Conservation (phyloP, 2,113 vertebrate genomes). For the Hoplias malabaricus region DNA sequence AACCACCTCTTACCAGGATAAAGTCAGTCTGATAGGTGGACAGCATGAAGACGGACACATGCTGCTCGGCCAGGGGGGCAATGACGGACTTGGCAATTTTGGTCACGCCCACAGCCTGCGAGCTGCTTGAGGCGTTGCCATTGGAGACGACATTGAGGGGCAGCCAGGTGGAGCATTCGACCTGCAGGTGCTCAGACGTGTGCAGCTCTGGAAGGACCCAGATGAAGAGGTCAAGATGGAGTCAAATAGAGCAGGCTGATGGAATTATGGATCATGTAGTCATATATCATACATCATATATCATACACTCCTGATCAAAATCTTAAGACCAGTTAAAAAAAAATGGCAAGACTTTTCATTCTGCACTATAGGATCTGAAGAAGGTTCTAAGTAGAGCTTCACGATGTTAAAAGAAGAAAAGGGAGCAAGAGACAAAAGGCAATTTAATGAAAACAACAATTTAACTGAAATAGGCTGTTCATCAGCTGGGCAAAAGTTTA, state of each 20-base stretch:
- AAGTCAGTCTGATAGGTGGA: conserved; percentile 94
- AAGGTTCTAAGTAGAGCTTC: too few species aligned
- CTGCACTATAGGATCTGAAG: too few species aligned
- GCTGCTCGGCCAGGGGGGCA: conserved; percentile 88
- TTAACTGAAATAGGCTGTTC: too few species aligned
- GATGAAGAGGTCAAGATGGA: background rate
- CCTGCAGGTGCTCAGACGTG: conserved; percentile 87
- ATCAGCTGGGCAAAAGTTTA: too few species aligned
- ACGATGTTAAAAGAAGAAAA: too few species aligned
- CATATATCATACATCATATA: too few species aligned
- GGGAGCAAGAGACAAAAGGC: too few species aligned
- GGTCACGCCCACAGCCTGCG: conserved; percentile 91
- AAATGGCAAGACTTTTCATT: too few species aligned
- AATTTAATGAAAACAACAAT: too few species aligned
- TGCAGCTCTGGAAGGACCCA: conserved; percentile 79
- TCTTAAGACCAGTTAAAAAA: too few species aligned
- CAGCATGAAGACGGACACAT: conserved; percentile 95
- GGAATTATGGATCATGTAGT: background rate
- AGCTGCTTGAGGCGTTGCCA: conserved; percentile 76
- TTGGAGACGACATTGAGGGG: conserved; percentile 91
- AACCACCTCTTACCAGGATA: conserved; percentile 84
- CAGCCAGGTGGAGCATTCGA: conserved; percentile 89
- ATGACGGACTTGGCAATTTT: conserved; percentile 97
- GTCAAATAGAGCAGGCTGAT: background rate
- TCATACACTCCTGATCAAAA: too few species aligned